Percentiles rank a stretch among this genome's conserved stretches.
Conservation (phyloP, 2,888 invertebrate genomes). For the Ochlodes sylvanus region DNA sequence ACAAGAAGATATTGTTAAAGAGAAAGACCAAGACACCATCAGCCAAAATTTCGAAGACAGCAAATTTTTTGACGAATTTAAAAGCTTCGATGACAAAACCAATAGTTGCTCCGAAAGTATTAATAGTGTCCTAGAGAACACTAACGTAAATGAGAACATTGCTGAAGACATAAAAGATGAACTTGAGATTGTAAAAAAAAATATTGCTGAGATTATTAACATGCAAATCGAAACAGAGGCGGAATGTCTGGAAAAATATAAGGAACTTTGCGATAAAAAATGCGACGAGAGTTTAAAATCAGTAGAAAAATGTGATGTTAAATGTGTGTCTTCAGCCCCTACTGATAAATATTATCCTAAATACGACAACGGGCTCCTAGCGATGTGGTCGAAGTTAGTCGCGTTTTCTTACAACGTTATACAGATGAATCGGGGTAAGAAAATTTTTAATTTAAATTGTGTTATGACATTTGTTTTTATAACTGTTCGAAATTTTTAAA, state of each 20-base stretch:
- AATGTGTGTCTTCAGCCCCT: constrained; percentile 26
- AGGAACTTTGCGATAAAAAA: constrained; percentile 53
- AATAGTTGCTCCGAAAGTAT: constrained; percentile 48
- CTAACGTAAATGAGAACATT: constrained; percentile 49
- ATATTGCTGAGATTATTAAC: constrained; percentile 59
- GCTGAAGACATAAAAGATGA: constrained; percentile 53
- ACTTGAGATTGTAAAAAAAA: constrained; percentile 50
- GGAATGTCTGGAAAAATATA: constrained; percentile 59
- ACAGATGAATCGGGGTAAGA: constrained; percentile 66
- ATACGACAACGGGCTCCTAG: constrained; percentile 52
- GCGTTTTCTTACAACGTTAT: constrained; percentile 72
- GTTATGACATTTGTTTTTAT: neutral
- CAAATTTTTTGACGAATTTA: constrained; percentile 53
- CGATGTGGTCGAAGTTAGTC: constrained; percentile 71
- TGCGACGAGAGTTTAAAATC: constrained; percentile 42
- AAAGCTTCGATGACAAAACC: constrained; percentile 50
- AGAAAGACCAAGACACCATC: constrained; percentile 48
- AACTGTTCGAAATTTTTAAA: neutral
- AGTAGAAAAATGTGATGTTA: constrained; percentile 34
- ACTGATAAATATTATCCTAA: constrained; percentile 45
- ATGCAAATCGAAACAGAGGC: constrained; percentile 62
- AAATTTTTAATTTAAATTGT: neutral
- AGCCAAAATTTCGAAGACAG: constrained; percentile 50
- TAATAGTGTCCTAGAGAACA: constrained; percentile 56
- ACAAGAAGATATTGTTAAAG: constrained; percentile 53